Evolutionary conservation across 1,140 invertebrate genomes (phyloP).

Genomic region (Drosophila subpulchrella): DNA sequence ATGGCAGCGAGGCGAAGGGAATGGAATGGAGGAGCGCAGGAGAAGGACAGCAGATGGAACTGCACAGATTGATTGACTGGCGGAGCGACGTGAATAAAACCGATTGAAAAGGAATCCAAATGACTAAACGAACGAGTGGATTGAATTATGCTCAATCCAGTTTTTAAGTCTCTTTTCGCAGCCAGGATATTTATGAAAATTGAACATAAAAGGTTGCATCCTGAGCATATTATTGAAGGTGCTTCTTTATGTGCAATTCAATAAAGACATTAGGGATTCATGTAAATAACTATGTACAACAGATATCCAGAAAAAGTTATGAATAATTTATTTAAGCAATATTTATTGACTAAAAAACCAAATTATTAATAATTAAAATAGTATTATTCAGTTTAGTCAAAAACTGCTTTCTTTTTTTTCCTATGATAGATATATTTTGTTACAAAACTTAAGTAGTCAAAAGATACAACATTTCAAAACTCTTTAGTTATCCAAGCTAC

Average conservation of each 20-base stretch:
- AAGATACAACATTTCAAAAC: neutral
- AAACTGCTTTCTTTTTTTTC: too few relatives aligned
- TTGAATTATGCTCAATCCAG: constrained; percentile 13
- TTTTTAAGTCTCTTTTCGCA: neutral
- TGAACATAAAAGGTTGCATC: neutral
- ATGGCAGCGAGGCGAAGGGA: constrained; percentile 5
- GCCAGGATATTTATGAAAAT: constrained; percentile 2
- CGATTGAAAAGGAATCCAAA: constrained; percentile 32
- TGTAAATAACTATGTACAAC: neutral
- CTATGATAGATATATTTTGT: too few relatives aligned
- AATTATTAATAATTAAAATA: too few relatives aligned
- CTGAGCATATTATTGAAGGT: too few relatives aligned
- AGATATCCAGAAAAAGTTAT: neutral
- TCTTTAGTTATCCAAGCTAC: constrained; percentile 18
- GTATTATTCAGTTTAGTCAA: too few relatives aligned
- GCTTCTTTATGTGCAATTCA: too few relatives aligned
- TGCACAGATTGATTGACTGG: constrained; percentile 31
- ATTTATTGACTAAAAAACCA: too few relatives aligned
- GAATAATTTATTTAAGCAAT: neutral
- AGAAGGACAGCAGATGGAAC: constrained; percentile 3
- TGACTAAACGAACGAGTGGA: constrained; percentile 14
- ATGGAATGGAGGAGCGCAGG: constrained; percentile 1
- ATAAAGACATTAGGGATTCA: too few relatives aligned
- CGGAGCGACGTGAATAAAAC: constrained; percentile 17
- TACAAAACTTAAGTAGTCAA: too few relatives aligned